Evolutionary conservation across 1,140 invertebrate genomes (phyloP), one percentile per base, ranked within the genome.

Genomic region (Ceratoteleas bidentatus): DNA sequence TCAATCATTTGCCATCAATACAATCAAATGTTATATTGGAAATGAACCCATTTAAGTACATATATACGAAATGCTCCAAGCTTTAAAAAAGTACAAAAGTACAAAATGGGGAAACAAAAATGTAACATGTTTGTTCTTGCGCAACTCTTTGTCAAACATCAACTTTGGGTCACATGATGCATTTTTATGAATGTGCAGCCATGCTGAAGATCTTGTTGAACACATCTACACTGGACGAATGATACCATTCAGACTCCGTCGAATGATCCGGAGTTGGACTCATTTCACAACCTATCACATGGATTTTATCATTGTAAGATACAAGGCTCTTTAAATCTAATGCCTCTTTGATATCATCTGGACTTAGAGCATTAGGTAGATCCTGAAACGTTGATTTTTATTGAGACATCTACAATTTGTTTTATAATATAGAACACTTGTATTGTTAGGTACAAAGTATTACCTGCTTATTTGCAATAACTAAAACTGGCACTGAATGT

Each of bases 401-500:
- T n/a, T n/a, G n/a, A n/a, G n/a, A n/a, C n/a, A n/a, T n/a, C n/a
- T n/a, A n/a, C n/a, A n/a, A n/a, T n/a, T n/a, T n/a, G n/a, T n/a
- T n/a, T n/a, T n/a, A n/a, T n/a, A n/a, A n/a, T n/a, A n/a, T n/a
- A n/a, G n/a, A n/a, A n/a, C n/a, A n/a, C n/a, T n/a, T n/a, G n/a
- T n/a, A n/a, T n/a, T n/a, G n/a, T n/a, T n/a, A n/a, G n/a, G n/a
- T n/a, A n/a, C n/a, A n/a, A n/a, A n/a, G n/a, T 33, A 57, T 15
- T 88, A 91, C 91, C 86, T 92, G 90, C 78, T 92, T 92, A 60
- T 91, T 92, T 24, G 90, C 91, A 54, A 92, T 69, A 10, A 92
- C 85, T 82, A 92, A 80, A 49, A 92, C 87, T 54, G 91, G 90
- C 49, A 90, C 86, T 61, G 85, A 81, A 50, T 88, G 83, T 54